phyloP scores from a whole-genome alignment of 2,888 invertebrate genomes.

The Teleiodes luculella region DNA sequence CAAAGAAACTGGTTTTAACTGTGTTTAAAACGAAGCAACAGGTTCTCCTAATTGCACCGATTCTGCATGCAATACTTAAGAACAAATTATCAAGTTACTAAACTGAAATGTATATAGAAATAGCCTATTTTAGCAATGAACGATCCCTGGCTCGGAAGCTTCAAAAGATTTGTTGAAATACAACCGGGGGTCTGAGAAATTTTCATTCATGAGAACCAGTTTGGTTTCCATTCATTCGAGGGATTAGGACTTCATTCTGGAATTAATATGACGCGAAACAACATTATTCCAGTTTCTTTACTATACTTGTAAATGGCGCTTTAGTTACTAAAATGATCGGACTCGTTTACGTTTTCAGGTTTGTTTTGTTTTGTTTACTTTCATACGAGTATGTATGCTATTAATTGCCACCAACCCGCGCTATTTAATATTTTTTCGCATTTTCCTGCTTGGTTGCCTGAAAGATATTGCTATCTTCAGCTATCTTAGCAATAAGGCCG shows the following conservation, averaged over 20 bases:
- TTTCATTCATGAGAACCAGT: not conserved
- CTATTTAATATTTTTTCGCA: too few species aligned
- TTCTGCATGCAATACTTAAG: not conserved
- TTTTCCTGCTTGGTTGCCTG: too few species aligned
- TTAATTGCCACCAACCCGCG: too few species aligned
- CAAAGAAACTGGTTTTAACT: too few species aligned
- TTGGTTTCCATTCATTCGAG: not conserved
- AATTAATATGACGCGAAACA: not conserved
- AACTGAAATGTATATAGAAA: not conserved
- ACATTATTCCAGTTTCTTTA: not conserved
- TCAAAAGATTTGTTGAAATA: slow-evolving; percentile 16
- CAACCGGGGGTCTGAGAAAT: not conserved
- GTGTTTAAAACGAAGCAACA: too few species aligned
- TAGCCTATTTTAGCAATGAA: too few species aligned
- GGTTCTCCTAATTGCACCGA: too few species aligned
- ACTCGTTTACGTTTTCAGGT: too few species aligned
- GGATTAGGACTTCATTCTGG: not conserved
- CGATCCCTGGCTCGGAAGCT: not conserved
- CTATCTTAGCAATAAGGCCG: too few species aligned
- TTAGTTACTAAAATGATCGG: not conserved
- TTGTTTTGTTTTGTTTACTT: not conserved
- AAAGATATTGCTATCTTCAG: too few species aligned
- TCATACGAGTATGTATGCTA: too few species aligned
- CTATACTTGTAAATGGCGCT: not conserved
- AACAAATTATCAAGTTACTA: not conserved